Conservation (phyloP, 1,140 invertebrate genomes). For the Pemphigus obesinymphae region DNA sequence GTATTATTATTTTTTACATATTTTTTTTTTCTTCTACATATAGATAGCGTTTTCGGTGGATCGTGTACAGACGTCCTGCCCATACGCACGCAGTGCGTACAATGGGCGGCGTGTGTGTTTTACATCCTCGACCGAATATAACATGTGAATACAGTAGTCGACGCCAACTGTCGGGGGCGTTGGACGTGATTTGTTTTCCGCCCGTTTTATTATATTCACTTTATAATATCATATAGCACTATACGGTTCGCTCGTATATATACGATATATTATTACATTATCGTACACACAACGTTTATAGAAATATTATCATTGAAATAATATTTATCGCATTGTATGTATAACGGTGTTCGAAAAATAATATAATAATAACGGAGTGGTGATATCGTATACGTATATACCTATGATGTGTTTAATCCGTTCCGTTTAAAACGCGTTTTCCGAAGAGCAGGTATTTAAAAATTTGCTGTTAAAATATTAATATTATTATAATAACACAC, state of each 20-base stretch:
- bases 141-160: slow-evolving; percentile 26
- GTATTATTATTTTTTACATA: too few species aligned
- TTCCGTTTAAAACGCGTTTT: neutral
- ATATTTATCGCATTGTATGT: too few species aligned
- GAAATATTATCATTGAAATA: neutral
- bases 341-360: neutral
- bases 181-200: slow-evolving; percentile 29
- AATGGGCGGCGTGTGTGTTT: slow-evolving; percentile 25
- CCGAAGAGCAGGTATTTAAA: neutral
- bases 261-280: too few species aligned
- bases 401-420: neutral
- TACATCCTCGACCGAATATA: slow-evolving; percentile 7
- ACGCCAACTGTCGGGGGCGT: slow-evolving; percentile 33
- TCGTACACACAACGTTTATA: neutral
- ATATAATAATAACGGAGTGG: neutral
- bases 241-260: neutral
- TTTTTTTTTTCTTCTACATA: too few species aligned
- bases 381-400: too few species aligned
- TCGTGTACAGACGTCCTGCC: neutral
- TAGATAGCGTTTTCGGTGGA: neutral
- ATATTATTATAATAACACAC: too few species aligned
- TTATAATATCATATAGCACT: neutral
- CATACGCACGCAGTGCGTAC: neutral
- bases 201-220: neutral
- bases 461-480: too few species aligned